These are phyloP conservation scores for Theonella swinhoei DNA, from an alignment of 37 sponge, comb jelly and placozoan genomes.

Conservation along the genomic window DNA sequence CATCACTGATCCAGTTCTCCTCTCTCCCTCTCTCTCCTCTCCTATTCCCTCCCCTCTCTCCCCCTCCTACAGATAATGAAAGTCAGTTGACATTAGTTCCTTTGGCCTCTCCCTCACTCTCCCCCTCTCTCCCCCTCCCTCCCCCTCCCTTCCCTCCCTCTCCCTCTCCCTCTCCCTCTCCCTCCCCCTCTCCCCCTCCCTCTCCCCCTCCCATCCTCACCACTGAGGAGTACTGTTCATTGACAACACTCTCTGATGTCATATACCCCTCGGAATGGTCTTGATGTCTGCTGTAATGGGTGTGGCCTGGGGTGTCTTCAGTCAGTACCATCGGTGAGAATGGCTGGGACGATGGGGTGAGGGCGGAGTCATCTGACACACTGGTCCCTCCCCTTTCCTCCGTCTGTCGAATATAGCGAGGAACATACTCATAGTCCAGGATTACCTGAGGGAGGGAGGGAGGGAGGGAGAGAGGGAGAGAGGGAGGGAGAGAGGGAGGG, in stretches of 20 bases:
- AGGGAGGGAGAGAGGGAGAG: not conserved
- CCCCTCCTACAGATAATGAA: too few relatives aligned
- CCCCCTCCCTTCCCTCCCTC: too few relatives aligned
- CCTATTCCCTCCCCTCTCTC: not conserved
- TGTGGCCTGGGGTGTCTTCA: not conserved
- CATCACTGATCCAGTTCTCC: not conserved
- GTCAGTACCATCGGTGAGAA: not conserved
- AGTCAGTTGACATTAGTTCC: not conserved
- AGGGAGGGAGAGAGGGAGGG: not conserved
- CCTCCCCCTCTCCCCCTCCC: not conserved
- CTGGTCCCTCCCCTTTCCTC: not conserved
- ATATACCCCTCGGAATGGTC: not conserved
- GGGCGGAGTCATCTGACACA: not conserved
- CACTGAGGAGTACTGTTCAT: not conserved
- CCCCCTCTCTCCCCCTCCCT: not conserved
- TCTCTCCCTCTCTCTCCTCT: not conserved
- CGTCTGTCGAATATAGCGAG: not conserved
- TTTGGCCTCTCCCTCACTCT: not conserved
- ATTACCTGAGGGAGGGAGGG: constrained; percentile 11
- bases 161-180: not conserved
- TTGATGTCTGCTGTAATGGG: not conserved
- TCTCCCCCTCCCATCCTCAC: not conserved
- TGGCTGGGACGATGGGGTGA: not conserved
- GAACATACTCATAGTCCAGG: constrained; percentile 8
- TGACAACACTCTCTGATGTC: not conserved